These are phyloP conservation scores for Ictalurus furcatus DNA, from an alignment of 2,113 vertebrate genomes.

Conservation along the genomic window DNA sequence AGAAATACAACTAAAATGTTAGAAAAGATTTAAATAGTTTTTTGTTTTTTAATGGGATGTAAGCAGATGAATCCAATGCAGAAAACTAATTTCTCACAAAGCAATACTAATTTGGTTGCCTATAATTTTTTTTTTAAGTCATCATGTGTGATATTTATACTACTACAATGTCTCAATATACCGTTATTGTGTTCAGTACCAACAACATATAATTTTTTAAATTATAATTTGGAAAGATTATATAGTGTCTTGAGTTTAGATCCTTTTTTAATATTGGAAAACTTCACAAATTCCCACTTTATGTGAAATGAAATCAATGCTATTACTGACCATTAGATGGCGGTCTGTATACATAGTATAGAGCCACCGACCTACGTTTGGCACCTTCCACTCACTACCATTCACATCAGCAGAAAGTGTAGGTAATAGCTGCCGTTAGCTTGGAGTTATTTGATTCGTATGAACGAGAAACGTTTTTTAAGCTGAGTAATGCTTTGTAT, in stretches of 20 bases:
- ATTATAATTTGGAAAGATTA: not conserved
- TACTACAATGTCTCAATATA: not conserved
- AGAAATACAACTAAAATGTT: not conserved
- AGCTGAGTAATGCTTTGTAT: not conserved
- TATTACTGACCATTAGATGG: slow-evolving; percentile 37
- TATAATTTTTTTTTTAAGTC: not conserved
- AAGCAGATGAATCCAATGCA: not conserved
- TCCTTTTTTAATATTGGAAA: not conserved
- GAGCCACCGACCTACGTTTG: slow-evolving; percentile 28
- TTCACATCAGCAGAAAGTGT: not conserved
- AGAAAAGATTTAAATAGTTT: not conserved
- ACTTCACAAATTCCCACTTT: not conserved
- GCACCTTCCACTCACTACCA: not conserved
- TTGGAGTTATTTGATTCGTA: not conserved
- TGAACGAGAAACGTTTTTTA: slow-evolving; percentile 11
- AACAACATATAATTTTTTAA: not conserved
- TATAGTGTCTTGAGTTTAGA: not conserved
- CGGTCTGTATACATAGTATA: slow-evolving; percentile 1
- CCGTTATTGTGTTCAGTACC: not conserved
- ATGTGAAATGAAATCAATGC: not conserved
- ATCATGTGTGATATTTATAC: not conserved
- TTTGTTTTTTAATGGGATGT: not conserved
- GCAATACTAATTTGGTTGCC: not conserved
- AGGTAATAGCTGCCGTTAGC: not conserved
- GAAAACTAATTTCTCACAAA: not conserved